Evolutionary conservation across 2,113 vertebrate genomes (phyloP).

Genomic region (Rhinolophus sinicus): DNA sequence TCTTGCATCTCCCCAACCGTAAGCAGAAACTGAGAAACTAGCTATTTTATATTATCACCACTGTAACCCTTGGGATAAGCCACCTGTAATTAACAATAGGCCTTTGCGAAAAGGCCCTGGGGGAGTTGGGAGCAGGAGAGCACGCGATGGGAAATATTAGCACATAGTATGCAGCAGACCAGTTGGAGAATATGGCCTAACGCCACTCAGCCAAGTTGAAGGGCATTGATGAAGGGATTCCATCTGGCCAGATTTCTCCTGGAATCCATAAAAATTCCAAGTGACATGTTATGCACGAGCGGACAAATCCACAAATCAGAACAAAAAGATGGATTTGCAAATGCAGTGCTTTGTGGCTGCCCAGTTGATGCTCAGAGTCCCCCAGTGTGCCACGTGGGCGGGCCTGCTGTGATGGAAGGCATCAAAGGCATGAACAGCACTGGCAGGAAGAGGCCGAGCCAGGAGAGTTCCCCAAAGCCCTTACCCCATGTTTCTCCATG

Average conservation of each 20-base stretch:
- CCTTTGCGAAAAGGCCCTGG: neutral
- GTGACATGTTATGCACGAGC: neutral
- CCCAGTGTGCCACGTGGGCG: fast-evolving
- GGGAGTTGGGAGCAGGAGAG: neutral
- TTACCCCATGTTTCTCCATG: neutral
- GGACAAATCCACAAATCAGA: neutral
- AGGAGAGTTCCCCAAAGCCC: neutral
- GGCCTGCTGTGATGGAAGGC: neutral
- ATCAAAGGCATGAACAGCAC: neutral
- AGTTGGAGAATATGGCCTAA: neutral
- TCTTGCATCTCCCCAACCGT: neutral
- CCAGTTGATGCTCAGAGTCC: neutral
- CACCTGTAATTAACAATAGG: constrained; percentile 35
- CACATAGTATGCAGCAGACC: neutral
- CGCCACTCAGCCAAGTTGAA: neutral
- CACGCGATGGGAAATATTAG: neutral
- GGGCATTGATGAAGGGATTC: constrained; percentile 10
- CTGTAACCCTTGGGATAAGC: neutral
- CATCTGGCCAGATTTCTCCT: constrained; percentile 39
- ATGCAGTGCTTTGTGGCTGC: neutral
- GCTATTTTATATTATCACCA: constrained; percentile 48
- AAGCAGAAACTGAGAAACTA: constrained; percentile 35
- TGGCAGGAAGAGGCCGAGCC: neutral
- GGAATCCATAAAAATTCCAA: constrained; percentile 34
- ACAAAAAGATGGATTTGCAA: neutral